Percentiles rank a stretch among this genome's conserved stretches.
phyloP scores from a whole-genome alignment of 2,797 vertebrate species.

The Miichthys miiuy region DNA sequence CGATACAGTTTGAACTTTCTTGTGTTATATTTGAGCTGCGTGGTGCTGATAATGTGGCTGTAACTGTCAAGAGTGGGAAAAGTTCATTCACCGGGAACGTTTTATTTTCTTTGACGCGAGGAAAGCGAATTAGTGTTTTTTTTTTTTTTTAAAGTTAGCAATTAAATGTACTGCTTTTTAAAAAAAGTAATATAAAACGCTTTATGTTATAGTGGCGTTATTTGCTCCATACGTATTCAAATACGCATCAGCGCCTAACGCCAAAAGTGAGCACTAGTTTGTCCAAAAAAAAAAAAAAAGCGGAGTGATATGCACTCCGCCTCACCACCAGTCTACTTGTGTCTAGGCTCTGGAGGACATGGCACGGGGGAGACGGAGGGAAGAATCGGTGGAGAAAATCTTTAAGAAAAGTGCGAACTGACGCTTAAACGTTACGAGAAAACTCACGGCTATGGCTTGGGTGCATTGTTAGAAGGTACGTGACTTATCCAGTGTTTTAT shows the following conservation, averaged over 20 bases:
- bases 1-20: no score
- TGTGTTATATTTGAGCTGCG: no score
- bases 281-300: constrained; percentile 36
- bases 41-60: fast-evolving
- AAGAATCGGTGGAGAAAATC: constrained; percentile 61
- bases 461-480: constrained; percentile 66
- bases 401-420: constrained; percentile 52
- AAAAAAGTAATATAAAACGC: background rate
- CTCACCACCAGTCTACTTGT: constrained; percentile 80
- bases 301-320: constrained; percentile 84
- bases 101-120: constrained; percentile 4
- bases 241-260: background rate
- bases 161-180: fast-evolving
- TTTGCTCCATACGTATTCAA: fast-evolving
- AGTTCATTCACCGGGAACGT: constrained; percentile 12
- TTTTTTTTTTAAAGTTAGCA: no score
- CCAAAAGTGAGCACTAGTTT: constrained; percentile 63
- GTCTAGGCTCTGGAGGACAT: constrained; percentile 79
- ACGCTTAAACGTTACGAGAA: background rate
- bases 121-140: background rate
- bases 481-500: no score
- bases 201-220: fast-evolving
- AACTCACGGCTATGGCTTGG: constrained; percentile 12
- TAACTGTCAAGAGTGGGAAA: constrained; percentile 12
- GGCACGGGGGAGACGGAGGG: constrained; percentile 70